A percentile compares a stretch with the other conserved stretches of the same genome.
Conservation (phyloP, 2,888 invertebrate genomes). For the Formica aserva region DNA sequence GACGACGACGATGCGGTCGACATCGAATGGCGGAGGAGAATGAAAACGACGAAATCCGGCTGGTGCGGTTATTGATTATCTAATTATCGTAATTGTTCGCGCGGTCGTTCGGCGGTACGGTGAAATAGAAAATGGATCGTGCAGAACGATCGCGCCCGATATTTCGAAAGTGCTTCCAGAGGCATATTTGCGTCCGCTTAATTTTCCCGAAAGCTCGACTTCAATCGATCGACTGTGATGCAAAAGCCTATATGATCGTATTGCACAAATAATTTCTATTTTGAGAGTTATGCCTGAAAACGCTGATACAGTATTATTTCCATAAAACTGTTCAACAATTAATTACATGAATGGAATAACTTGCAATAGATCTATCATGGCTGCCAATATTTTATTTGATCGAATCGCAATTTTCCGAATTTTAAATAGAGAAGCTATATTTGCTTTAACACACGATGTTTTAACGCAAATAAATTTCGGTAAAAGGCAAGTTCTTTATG, state of each 20-base stretch:
- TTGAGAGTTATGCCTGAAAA: neutral
- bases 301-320: conserved; percentile 5
- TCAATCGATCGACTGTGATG: neutral
- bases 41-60: conserved; percentile 26
- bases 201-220: conserved; percentile 26
- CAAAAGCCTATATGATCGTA: neutral
- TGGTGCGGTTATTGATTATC: conserved; percentile 62
- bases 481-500: neutral
- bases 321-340: conserved; percentile 17
- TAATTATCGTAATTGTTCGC: conserved; percentile 76
- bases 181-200: neutral
- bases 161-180: neutral
- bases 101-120: conserved; percentile 57
- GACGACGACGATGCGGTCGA: neutral
- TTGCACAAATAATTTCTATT: conserved; percentile 23
- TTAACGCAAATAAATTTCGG: neutral
- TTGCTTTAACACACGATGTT: neutral
- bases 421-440: conserved; percentile 12
- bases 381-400: neutral
- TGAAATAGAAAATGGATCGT: conserved; percentile 42
- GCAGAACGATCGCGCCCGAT: conserved; percentile 52
- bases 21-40: neutral
- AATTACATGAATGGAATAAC: conserved; percentile 37
- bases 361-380: conserved; percentile 1
- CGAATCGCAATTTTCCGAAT: neutral